These are phyloP conservation scores for Melinopterus prodromus DNA, from an alignment of 2,888 invertebrate species.

Conservation along the genomic window DNA sequence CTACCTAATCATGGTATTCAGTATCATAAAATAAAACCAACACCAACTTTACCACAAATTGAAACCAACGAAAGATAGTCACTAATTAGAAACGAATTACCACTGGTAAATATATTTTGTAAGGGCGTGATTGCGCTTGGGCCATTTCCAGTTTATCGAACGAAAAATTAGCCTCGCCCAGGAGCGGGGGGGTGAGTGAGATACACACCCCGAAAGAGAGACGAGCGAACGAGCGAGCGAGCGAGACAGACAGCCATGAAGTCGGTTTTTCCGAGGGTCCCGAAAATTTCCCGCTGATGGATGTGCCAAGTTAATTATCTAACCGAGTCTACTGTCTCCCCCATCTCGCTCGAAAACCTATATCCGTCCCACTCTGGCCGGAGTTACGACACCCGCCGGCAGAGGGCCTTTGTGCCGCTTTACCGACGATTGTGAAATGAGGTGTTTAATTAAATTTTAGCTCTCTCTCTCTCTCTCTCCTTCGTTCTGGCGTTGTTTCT, in stretches of 20 bases:
- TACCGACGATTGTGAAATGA: slow-evolving; percentile 4
- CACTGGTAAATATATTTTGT: background rate
- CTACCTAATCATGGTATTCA: no score
- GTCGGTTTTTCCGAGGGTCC: background rate
- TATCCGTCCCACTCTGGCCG: background rate
- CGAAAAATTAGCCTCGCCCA: slow-evolving; percentile 4
- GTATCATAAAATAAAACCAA: no score
- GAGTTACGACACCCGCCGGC: background rate
- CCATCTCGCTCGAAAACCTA: background rate
- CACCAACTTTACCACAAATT: no score
- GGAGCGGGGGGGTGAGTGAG: background rate
- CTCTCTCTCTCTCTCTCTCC: background rate
- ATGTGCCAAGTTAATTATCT: slow-evolving; percentile 4
- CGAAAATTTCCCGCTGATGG: slow-evolving; percentile 4
- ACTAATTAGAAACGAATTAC: no score
- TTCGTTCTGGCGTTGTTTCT: background rate
- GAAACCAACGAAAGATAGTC: no score
- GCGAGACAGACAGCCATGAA: background rate
- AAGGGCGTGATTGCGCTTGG: background rate
- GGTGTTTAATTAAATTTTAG: background rate
- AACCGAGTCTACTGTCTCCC: background rate
- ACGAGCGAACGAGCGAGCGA: background rate
- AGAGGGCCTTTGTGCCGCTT: background rate
- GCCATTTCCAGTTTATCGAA: background rate
- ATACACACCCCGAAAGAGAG: background rate